Base-by-base conservation (phyloP, 2,113 vertebrate genomes). In the Merops nubicus region DNA sequence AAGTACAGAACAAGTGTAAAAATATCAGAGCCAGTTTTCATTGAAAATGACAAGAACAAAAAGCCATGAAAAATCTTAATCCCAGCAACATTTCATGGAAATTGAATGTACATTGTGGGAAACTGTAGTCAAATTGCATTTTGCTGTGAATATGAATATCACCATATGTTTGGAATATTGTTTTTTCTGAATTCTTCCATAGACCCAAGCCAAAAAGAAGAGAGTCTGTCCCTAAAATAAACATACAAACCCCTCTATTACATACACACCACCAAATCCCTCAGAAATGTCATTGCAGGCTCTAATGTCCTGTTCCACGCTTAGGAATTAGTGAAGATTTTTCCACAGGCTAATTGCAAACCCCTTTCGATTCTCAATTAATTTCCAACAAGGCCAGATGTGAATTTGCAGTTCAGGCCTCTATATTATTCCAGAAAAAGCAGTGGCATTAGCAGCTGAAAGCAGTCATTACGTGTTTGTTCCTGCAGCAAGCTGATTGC, bases 391-490 rank as follows among this genome's bases (percentile, higher is more conserved):
- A 74, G 70, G 92, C 92, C 89, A 96, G 56, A 97, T 98, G 97
- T 90, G 93, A 97, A 85, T 81, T 93, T 95, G 75, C 88, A 85
- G 94, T 94, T 81, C 93, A 93, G 94, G 86, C 79, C 91, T 97
- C 78, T 83, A 75, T 81, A 64, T 78, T 86, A 82, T 93, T 96
- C 85, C 84, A 90, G 93, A 96, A 97, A 97, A 96, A 91, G 96
- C 97, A 93, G 48, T 72, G 67, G 81, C 96, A 96, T 96, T 96
- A 96, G 89, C 84, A 94, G 95, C 79, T 93, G 92, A 94, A 93
- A 95, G 96, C 92, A 96, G 93, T 94, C 96, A 95, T 93, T 94
- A 89, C 11, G 31, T 50, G 59, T 96, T 85, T 93, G 86, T 85
- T 93, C 93, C 85, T 11, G 22, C 81, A 94, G 91, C 86, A 97